A percentile compares a stretch with the other conserved stretches of the same genome.
Evolutionary conservation across 2,888 invertebrate species (phyloP).

Genomic region (Apamea crenata): DNA sequence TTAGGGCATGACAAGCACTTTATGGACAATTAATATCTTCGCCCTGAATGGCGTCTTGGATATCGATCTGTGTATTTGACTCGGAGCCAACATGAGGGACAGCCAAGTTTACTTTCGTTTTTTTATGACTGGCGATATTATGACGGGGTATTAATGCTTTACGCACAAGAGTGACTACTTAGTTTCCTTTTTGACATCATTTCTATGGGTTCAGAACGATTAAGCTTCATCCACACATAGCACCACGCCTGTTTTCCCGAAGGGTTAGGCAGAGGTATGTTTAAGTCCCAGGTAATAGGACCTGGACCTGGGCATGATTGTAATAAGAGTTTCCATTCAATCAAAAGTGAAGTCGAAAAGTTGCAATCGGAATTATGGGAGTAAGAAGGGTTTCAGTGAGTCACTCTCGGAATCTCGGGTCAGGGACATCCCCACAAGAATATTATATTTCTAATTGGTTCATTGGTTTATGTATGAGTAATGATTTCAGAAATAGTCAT

Average conservation of each 20-base stretch:
- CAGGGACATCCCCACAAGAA: not conserved
- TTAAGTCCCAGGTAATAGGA: not conserved
- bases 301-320: too few species aligned
- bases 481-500: not conserved
- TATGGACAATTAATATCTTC: not conserved
- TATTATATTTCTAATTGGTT: not conserved
- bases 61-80: slow-evolving; percentile 49
- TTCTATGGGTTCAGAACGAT: slow-evolving; percentile 2
- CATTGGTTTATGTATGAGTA: not conserved
- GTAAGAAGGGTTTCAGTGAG: not conserved
- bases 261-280: not conserved
- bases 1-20: slow-evolving; percentile 32
- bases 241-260: not conserved
- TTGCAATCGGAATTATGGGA: not conserved
- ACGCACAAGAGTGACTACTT: not conserved
- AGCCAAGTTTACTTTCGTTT: slow-evolving; percentile 14
- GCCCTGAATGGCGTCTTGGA: slow-evolving; percentile 36
- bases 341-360: not conserved
- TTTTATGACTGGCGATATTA: slow-evolving; percentile 6
- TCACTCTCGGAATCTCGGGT: too few species aligned
- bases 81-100: slow-evolving; percentile 45
- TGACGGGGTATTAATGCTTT: not conserved
- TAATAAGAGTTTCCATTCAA: not conserved
- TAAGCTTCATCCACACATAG: not conserved
- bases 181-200: not conserved